Conservation (phyloP, 2,888 invertebrate species). For the Omphaloscelis lunosa region DNA sequence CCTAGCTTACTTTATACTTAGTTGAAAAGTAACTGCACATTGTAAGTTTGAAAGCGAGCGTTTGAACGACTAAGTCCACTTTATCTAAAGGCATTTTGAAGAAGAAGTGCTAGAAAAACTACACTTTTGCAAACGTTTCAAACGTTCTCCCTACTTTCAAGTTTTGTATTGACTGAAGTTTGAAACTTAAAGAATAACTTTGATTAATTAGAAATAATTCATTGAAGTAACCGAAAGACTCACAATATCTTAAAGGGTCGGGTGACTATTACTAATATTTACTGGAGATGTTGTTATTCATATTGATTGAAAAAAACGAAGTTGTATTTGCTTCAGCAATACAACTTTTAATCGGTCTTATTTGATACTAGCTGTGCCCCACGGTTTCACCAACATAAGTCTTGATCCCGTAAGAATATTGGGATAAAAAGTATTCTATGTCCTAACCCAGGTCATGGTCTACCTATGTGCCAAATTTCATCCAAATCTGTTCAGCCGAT, state of each 20-base stretch:
- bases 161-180: slow-evolving; percentile 7
- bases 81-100: background rate
- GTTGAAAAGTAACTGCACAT: slow-evolving; percentile 26
- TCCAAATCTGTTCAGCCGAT: no score
- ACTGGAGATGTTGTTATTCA: no score
- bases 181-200: background rate
- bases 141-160: slow-evolving; percentile 3
- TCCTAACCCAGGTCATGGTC: no score
- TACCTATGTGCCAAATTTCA: no score
- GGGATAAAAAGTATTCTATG: no score
- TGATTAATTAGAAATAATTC: background rate
- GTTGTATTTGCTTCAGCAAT: no score
- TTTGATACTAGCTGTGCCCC: no score
- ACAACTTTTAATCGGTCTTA: no score
- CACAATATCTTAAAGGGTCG: background rate
- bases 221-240: background rate
- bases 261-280: background rate
- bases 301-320: no score
- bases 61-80: slow-evolving; percentile 13
- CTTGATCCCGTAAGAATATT: no score
- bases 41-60: slow-evolving; percentile 4
- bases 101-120: slow-evolving; percentile 5
- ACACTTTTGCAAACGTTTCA: slow-evolving; percentile 5
- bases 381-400: no score
- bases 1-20: background rate